Base-by-base conservation (phyloP, 1,140 invertebrate species). In the Drosophila pachea region DNA sequence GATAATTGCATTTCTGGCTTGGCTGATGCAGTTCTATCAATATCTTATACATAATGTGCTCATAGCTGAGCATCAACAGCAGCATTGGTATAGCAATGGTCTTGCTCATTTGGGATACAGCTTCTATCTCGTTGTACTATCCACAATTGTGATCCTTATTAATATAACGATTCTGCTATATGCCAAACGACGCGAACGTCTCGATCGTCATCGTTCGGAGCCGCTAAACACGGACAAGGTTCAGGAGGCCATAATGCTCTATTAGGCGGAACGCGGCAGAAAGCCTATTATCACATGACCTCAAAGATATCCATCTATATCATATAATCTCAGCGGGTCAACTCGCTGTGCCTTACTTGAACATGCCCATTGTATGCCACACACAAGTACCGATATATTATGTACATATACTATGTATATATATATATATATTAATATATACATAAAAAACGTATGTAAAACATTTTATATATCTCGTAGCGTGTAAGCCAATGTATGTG, bases 1-100 rank as follows among this genome's bases (percentile, higher is more conserved):
- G 50, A 62, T 89, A 2, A 49, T 89, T 29, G 88, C 89, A 0
- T 89, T 89, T 43, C 48, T 87, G 12, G 74, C 87, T 33, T 89
- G 89, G 89, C 73, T 89, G 48, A 65, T 88, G 40, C 88, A 89
- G 54, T 89, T 89, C 52, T 83, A 77, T 56, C 71, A 88, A 38
- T 88, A 89, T 69, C 73, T 89, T 4, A 76, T 61, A n/a, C 75
- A 87, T 43, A 89, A 89, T 50, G 88, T 89, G 0, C 60, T 89
- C 5, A 42, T 82, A 5, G 48, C 65, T 0, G 81, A 79, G 29
- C 87, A 89, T 54, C 76, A 75, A n/a, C 68, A 86, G 29, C 71
- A 47, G 11, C 59, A 86, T 32, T 89, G 89, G 89, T 84, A 88
- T 35, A 88, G 87, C 45, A 73, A 68, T 5, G 87, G 86, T 0